Evolutionary conservation across 2,113 vertebrate genomes (phyloP).

Genomic region (Vanacampus margaritifer): DNA sequence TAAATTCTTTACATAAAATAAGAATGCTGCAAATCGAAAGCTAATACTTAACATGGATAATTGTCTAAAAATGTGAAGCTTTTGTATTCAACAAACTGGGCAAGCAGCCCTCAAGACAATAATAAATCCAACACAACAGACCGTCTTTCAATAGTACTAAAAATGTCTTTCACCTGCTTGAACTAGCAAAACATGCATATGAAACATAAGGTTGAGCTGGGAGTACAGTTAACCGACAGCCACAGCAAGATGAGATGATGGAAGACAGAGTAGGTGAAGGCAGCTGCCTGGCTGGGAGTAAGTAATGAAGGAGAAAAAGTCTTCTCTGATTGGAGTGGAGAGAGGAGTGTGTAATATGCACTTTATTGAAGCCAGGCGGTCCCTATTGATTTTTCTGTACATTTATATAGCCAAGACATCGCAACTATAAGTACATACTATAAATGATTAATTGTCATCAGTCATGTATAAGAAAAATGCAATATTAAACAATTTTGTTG

Average conservation of each 20-base stretch:
- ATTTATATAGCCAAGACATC: slow-evolving; percentile 20
- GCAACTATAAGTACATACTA: slow-evolving; percentile 13
- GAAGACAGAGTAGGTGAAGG: slow-evolving; percentile 1
- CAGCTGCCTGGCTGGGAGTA: slow-evolving; percentile 56
- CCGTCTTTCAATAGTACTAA: slow-evolving; percentile 33
- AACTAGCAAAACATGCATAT: slow-evolving; percentile 62
- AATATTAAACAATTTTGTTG: not conserved
- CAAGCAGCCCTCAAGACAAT: slow-evolving; percentile 8
- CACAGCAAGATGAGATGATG: slow-evolving; percentile 33
- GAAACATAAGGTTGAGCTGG: slow-evolving; percentile 24
- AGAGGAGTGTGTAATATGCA: slow-evolving; percentile 20
- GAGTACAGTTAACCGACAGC: slow-evolving; percentile 11
- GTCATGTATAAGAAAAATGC: slow-evolving; percentile 20
- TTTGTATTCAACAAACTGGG: slow-evolving; percentile 6
- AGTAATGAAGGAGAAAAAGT: slow-evolving; percentile 60
- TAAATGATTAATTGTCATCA: slow-evolving; percentile 22
- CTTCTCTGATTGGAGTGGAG: slow-evolving; percentile 58
- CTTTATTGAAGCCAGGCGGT: slow-evolving; percentile 8
- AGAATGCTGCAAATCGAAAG: not conserved
- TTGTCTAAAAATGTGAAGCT: not conserved
- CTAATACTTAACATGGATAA: not conserved
- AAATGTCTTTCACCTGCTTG: slow-evolving; percentile 64
- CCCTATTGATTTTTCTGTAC: slow-evolving; percentile 29
- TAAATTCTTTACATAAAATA: no score
- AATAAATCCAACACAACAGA: slow-evolving; percentile 23